Evolutionary conservation across 2,888 invertebrate species (phyloP).

Genomic region (Drosophila eohydei): DNA sequence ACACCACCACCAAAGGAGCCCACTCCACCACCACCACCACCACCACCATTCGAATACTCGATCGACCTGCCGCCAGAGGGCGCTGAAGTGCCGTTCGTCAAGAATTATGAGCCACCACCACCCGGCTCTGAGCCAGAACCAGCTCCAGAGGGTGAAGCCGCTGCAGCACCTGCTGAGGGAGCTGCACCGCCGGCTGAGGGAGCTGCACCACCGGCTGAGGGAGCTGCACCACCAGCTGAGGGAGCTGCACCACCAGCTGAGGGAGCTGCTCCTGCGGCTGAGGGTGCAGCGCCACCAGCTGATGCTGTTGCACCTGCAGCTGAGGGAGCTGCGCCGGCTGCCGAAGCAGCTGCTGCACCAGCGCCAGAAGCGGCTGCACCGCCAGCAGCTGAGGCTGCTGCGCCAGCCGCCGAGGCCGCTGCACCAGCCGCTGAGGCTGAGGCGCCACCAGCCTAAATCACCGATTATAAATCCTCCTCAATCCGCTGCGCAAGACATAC

Average conservation of each 20-base stretch:
- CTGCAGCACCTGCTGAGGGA: constrained; percentile 80
- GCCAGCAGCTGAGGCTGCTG: constrained; percentile 74
- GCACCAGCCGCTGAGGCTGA: constrained; percentile 63
- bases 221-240: constrained; percentile 77
- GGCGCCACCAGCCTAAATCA: constrained; percentile 71
- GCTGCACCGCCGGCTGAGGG: constrained; percentile 80
- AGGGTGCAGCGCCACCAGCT: constrained; percentile 76
- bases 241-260: constrained; percentile 62
- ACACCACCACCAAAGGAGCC: constrained; percentile 83
- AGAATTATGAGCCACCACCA: constrained; percentile 85
- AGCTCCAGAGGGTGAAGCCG: constrained; percentile 76
- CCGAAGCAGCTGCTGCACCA: constrained; percentile 71
- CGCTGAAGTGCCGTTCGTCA: constrained; percentile 85
- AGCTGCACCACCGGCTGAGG: constrained; percentile 78
- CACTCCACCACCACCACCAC: constrained; percentile 84
- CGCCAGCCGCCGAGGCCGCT: constrained; percentile 72
- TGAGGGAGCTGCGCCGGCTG: constrained; percentile 63
- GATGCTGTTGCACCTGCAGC: constrained; percentile 78
- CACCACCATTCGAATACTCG: constrained; percentile 85
- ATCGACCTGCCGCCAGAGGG: constrained; percentile 85
- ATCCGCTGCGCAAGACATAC: constrained; percentile 49
- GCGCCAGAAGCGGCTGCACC: constrained; percentile 80
- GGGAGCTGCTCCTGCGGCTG: constrained; percentile 64
- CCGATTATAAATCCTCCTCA: constrained; percentile 6
- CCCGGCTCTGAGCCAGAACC: constrained; percentile 82